These are phyloP conservation scores for Seriola rivoliana DNA, from an alignment of 2,113 vertebrate genomes.

Conservation along the genomic window DNA sequence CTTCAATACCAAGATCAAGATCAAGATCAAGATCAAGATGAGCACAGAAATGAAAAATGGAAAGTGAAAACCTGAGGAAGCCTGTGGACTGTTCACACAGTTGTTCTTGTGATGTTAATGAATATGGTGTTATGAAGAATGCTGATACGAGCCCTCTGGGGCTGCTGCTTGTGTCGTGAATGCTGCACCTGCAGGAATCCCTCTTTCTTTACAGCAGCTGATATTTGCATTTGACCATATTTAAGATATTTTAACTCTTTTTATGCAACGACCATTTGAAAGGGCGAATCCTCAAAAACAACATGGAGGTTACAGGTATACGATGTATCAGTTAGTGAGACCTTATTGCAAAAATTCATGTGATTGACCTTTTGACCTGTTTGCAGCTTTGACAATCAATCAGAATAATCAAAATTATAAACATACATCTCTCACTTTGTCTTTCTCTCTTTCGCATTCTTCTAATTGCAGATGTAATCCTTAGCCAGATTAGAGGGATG, in stretches of 20 bases:
- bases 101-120: background rate
- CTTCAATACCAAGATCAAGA: slow-evolving; percentile 19
- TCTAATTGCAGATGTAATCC: slow-evolving; percentile 73
- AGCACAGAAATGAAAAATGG: background rate
- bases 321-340: background rate
- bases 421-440: background rate
- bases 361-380: too few species aligned
- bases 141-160: background rate
- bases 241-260: background rate
- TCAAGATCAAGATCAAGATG: slow-evolving; percentile 21
- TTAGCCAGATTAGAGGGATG: slow-evolving; percentile 58
- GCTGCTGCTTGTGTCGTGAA: background rate
- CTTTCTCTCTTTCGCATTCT: slow-evolving; percentile 47
- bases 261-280: too few species aligned
- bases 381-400: background rate
- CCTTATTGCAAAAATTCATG: too few species aligned
- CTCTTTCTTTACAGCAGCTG: background rate
- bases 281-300: background rate
- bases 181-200: background rate
- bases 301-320: background rate
- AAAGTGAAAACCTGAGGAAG: background rate
- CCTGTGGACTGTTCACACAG: background rate
- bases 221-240: background rate
- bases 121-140: background rate
- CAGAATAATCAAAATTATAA: slow-evolving; percentile 26